Percentiles rank a stretch among this genome's conserved stretches.
Conservation (phyloP, 2,113 vertebrate species). For the Motacilla alba region DNA sequence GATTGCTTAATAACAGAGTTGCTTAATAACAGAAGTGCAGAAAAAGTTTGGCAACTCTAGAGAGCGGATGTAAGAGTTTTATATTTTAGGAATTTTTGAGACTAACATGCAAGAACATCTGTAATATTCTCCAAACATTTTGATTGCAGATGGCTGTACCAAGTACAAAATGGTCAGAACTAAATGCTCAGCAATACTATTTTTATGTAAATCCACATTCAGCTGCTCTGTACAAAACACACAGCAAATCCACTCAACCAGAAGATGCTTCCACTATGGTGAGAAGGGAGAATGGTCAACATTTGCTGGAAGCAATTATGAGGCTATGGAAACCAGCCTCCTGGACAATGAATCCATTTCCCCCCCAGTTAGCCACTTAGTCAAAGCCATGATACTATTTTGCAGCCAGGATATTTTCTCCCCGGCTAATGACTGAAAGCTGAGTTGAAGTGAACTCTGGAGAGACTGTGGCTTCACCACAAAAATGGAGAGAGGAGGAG, state of each 20-base stretch:
- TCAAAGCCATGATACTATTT: background rate
- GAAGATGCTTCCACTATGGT: background rate
- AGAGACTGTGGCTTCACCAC: background rate
- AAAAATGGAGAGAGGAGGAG: accelerated
- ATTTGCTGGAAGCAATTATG: background rate
- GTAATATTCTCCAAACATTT: slow-evolving; percentile 5
- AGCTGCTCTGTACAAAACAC: background rate
- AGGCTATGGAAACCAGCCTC: background rate
- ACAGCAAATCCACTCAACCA: background rate
- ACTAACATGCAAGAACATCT: slow-evolving; percentile 23
- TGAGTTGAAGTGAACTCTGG: background rate
- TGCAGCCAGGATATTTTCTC: background rate
- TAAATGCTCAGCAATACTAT: slow-evolving; percentile 24
- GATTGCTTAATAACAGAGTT: slow-evolving; percentile 37
- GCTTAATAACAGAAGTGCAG: slow-evolving; percentile 28
- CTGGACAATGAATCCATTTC: background rate
- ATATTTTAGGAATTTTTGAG: background rate
- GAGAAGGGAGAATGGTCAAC: background rate
- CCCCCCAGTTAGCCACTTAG: background rate
- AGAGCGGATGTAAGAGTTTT: background rate
- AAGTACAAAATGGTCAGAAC: slow-evolving; percentile 28
- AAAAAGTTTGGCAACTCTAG: slow-evolving; percentile 1
- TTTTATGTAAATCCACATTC: slow-evolving; percentile 35
- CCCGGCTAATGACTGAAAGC: background rate
- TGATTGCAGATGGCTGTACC: slow-evolving; percentile 29